Percentiles rank a stretch among this genome's conserved stretches.
phyloP scores from a whole-genome alignment of 2,797 vertebrate species.

The Protonibea diacanthus region DNA sequence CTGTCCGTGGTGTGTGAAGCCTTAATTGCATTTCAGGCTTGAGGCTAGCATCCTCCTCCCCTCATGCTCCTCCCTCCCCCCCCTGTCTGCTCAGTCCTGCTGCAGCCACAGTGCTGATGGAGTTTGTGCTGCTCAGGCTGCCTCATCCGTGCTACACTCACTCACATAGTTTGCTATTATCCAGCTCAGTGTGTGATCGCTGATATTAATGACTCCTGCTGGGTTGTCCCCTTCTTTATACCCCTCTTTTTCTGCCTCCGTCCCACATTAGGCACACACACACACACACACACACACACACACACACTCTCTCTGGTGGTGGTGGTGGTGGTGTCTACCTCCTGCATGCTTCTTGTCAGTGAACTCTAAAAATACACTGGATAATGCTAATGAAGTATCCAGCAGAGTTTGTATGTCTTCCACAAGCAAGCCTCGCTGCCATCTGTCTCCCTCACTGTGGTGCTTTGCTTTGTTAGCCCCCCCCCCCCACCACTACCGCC shows the following conservation, averaged over 20 bases:
- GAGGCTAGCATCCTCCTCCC: constrained; percentile 40
- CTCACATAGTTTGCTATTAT: constrained; percentile 60
- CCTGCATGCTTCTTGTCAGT: constrained; percentile 68
- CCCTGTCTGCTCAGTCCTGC: constrained; percentile 36
- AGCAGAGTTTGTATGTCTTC: constrained; percentile 73
- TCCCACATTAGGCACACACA: constrained; percentile 36
- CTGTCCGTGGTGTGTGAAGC: constrained; percentile 61
- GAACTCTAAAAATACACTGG: constrained; percentile 79
- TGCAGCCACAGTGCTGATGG: constrained; percentile 41
- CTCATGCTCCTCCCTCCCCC: not conserved
- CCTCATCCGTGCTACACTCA: constrained; percentile 39
- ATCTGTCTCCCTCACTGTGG: constrained; percentile 75
- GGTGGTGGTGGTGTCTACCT: constrained; percentile 58
- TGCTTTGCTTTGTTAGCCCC: constrained; percentile 56
- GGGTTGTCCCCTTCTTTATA: constrained; percentile 40
- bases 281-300: constrained; percentile 24
- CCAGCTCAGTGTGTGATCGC: constrained; percentile 68
- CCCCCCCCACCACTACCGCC: not conserved
- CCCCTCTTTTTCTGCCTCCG: constrained; percentile 9
- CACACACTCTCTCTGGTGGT: too few relatives aligned
- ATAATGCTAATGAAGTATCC: constrained; percentile 79
- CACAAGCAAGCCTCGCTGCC: constrained; percentile 64
- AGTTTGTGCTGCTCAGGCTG: constrained; percentile 29
- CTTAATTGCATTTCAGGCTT: constrained; percentile 63
- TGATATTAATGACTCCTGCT: constrained; percentile 72